phyloP scores from a whole-genome alignment of 2,888 invertebrate species.

The Anagyrus pseudococci region DNA sequence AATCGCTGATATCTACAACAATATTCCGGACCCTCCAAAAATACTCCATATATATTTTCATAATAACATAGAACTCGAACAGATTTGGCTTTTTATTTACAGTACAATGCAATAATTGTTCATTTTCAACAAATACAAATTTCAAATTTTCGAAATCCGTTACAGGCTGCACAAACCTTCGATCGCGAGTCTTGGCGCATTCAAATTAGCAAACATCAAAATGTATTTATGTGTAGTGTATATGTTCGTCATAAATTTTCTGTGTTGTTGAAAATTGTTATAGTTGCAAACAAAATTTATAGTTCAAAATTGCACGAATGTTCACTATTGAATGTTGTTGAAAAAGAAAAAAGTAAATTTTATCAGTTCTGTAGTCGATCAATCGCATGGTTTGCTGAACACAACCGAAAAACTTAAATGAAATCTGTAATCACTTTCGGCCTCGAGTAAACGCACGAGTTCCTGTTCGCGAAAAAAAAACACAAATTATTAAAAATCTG shows the following conservation, averaged over 20 bases:
- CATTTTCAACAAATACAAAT: slow-evolving; percentile 3
- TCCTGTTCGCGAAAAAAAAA: slow-evolving; percentile 1
- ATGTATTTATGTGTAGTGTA: background rate
- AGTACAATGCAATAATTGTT: background rate
- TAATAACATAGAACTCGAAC: slow-evolving; percentile 5
- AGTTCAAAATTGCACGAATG: slow-evolving; percentile 15
- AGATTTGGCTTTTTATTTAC: slow-evolving; percentile 21
- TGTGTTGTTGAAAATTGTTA: slow-evolving; percentile 2
- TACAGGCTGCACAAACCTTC: slow-evolving; percentile 37
- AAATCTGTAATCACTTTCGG: slow-evolving; percentile 10
- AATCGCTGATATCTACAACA: slow-evolving; percentile 32
- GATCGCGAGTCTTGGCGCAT: slow-evolving; percentile 26
- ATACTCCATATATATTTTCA: slow-evolving; percentile 23
- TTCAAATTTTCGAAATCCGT: slow-evolving; percentile 31
- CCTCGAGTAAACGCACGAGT: slow-evolving; percentile 4
- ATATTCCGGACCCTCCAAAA: slow-evolving; percentile 24
- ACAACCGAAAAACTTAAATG: background rate
- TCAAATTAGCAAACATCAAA: too few relatives aligned
- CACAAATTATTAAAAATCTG: background rate
- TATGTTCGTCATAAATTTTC: slow-evolving; percentile 6
- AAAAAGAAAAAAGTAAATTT: too few relatives aligned
- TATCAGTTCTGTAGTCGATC: background rate
- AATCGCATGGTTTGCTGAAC: slow-evolving; percentile 2
- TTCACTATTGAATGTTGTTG: background rate
- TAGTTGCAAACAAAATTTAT: slow-evolving; percentile 21